Percentiles rank a stretch among this genome's conserved stretches.
phyloP scores from a whole-genome alignment of 2,113 vertebrate species.

The Eretmochelys imbricata region DNA sequence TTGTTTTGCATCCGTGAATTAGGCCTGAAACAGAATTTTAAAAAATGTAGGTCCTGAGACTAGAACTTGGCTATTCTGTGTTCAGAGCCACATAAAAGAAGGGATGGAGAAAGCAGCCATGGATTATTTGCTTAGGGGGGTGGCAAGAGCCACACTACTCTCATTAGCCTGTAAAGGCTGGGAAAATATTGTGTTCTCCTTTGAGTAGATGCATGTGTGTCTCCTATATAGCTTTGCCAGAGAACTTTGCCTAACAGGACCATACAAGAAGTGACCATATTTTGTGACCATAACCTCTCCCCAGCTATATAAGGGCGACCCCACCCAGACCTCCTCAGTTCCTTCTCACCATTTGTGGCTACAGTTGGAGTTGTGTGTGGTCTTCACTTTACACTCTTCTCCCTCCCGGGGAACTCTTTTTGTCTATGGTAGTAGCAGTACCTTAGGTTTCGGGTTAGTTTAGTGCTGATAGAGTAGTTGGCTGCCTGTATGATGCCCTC shows the following conservation, averaged over 20 bases:
- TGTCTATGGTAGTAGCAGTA: not conserved
- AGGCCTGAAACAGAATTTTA: not conserved
- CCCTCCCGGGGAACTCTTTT: not conserved
- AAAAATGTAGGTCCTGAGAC: not conserved
- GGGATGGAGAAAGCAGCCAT: fast-evolving
- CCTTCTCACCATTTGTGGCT: not conserved
- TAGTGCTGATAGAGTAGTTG: too few relatives aligned
- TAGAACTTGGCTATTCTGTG: not conserved
- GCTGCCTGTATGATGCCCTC: not conserved
- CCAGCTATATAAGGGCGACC: not conserved
- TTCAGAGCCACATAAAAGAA: fast-evolving
- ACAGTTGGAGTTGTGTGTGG: not conserved
- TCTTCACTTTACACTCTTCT: not conserved
- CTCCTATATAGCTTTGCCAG: not conserved
- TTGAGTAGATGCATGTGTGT: not conserved
- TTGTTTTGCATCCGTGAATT: not conserved
- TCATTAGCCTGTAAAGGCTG: fast-evolving
- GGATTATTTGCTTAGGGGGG: not conserved
- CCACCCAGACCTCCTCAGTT: not conserved
- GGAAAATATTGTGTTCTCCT: not conserved
- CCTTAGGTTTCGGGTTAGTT: not conserved
- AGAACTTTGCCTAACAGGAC: not conserved
- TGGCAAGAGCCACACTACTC: not conserved
- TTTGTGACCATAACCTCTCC: not conserved
- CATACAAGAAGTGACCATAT: not conserved